Base-by-base conservation (phyloP, 2,888 invertebrate genomes). In the Tromatobia lineatoria region DNA sequence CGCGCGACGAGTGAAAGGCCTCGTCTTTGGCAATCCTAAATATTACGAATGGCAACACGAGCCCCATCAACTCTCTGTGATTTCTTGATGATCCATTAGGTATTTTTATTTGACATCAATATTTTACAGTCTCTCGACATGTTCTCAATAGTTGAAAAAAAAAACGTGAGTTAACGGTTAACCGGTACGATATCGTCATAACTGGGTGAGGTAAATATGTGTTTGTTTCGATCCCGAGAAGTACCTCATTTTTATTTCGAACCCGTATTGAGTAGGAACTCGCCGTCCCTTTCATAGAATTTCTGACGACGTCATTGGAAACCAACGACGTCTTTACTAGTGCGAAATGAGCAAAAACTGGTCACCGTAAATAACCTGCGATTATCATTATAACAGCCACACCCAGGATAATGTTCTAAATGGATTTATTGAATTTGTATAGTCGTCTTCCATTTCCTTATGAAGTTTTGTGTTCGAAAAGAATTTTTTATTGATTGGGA, bases 1-100 rank as follows among this genome's bases (percentile, higher is more conserved):
- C n/a, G 38, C 20, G 47, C 20, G n/a, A 52, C 34, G 61, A 83
- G 79, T 79, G 79, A 83, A 80, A 80, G 75, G 75, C 42, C 75
- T 47, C 11, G 1, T 73, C 8, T 25, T 70, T 25, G 52, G 18
- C 57, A 18, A 78, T 66, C 29, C 59, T 18, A 57, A 76, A 54
- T 25, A 29, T 25, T 57, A 38, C 45, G 42, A 59, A 25, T 57
- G 15, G 57, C 25, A 20, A 20, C 10, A 20, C 57, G 25, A 29
- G 25, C 13, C 13, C 13, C 57, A 57, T 57, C 57, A 25, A 13
- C 13, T 13, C 57, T 15, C 13, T 25, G n/a, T 25, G 57, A 25
- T 15, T 25, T 3, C 25, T 25, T 25, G 57, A 23, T 57, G 57
- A 57, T 57, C 25, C 15, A 57, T 25, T 25, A 15, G 15, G 57